These are phyloP conservation scores for Micrasema longulum DNA, from an alignment of 1,140 invertebrate species.

Conservation along the genomic window DNA sequence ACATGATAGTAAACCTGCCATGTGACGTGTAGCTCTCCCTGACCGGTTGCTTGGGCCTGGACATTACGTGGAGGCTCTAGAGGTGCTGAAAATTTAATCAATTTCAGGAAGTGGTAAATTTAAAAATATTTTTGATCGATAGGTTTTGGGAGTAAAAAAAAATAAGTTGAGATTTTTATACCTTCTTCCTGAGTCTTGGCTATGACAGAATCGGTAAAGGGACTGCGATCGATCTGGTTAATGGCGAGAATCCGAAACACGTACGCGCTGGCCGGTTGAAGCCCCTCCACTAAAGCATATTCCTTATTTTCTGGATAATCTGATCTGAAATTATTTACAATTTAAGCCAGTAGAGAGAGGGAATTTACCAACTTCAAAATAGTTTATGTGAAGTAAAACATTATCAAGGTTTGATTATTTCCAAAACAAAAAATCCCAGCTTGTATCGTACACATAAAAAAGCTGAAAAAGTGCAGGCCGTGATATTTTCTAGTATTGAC, in stretches of 20 bases:
- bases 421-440: no score
- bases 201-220: conserved; percentile 74
- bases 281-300: conserved; percentile 67
- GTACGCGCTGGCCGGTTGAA: conserved; percentile 84
- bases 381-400: no score
- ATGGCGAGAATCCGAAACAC: conserved; percentile 82
- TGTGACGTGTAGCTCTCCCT: conserved; percentile 77
- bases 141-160: background rate
- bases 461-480: no score
- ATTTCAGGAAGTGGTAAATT: background rate
- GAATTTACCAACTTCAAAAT: no score
- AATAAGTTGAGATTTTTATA: background rate
- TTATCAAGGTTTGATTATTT: no score
- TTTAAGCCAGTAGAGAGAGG: no score
- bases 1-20: conserved; percentile 70
- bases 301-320: conserved; percentile 53
- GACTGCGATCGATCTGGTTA: conserved; percentile 79
- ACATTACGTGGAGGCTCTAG: conserved; percentile 80
- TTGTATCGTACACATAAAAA: no score
- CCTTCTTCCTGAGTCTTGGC: conserved; percentile 81
- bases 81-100: conserved; percentile 65
- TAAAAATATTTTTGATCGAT: background rate
- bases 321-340: background rate
- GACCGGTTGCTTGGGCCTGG: conserved; percentile 76
- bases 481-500: no score